Conservation (phyloP, 2,888 invertebrate species). For the Phanerotoma sp. region DNA sequence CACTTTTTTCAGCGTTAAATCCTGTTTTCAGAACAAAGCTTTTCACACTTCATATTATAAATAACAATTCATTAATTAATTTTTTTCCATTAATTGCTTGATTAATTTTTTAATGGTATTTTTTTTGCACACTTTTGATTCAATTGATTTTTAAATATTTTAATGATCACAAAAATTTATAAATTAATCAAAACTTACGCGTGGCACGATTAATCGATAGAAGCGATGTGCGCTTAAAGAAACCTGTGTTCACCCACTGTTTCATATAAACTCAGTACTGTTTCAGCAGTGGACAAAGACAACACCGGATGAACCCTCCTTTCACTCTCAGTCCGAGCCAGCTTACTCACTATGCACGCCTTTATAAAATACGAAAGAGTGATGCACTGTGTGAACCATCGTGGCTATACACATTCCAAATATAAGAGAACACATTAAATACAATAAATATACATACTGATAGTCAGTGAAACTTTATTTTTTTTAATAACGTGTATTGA, state of each 20-base stretch:
- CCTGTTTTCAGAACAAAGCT: too few relatives aligned
- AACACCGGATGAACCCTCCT: slow-evolving; percentile 5
- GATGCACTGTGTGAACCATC: not conserved
- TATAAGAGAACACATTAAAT: not conserved
- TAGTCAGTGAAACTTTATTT: too few relatives aligned
- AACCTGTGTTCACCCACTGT: not conserved
- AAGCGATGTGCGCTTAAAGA: not conserved
- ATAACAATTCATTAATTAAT: too few relatives aligned
- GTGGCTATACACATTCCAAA: not conserved
- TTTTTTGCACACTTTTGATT: too few relatives aligned
- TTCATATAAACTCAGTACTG: not conserved
- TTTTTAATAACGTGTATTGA: too few relatives aligned
- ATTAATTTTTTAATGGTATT: too few relatives aligned
- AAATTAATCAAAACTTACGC: not conserved
- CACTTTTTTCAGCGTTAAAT: too few relatives aligned
- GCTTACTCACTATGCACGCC: not conserved
- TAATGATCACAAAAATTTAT: too few relatives aligned
- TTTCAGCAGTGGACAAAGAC: not conserved
- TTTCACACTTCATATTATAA: too few relatives aligned
- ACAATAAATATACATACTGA: not conserved
- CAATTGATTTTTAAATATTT: too few relatives aligned
- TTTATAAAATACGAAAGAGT: not conserved
- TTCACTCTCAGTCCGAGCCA: not conserved
- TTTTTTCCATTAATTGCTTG: too few relatives aligned
- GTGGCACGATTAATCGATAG: not conserved